Base-by-base conservation (phyloP, 2,888 invertebrate genomes). In the Papilio protenor region DNA sequence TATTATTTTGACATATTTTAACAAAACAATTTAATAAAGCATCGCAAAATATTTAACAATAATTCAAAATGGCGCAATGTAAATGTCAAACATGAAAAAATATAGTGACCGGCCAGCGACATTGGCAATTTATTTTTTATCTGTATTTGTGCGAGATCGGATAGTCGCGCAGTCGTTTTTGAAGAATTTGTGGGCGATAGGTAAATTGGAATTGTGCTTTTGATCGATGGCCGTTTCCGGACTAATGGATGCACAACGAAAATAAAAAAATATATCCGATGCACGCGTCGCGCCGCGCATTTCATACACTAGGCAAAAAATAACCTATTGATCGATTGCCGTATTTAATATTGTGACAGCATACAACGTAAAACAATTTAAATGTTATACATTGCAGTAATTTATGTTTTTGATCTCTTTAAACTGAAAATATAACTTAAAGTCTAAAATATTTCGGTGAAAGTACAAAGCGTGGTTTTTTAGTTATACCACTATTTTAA, bases 141-240 rank as follows among this genome's bases (percentile, higher is more conserved):
- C 90, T 89, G 82, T 89, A 87, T 87, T 86, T 85, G 85, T 80
- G 82, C 83, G 83, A 81, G 85, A 87, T 85, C 85, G 87, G 88
- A 85, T 89, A 89, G 89, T 89, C 88, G 89, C 89, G 47, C 75
- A 61, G 61, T 57, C 75, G 75, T 66, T 78, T 90, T 90, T 91
- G 90, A 92, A 90, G 93, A 91, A 93, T 93, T 92, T 92, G 93
- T 92, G 92, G 92, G 87, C 87, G 90, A 89, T 88, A 90, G 92
- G 93, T 92, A 93, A 94, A 93, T 93, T 94, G 93, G 91, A 90
- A 91, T 91, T 88, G 92, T 89, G 88, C 87, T 85, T 90, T 92
- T 93, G 93, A 92, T 90, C 92, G 93, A 93, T 90, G 82, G 80
- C 79, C 75, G 78, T 79, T 77, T 75, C 76, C 77, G 77, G 75